These are phyloP conservation scores for Limanda limanda DNA, from an alignment of 2,113 vertebrate genomes.

Conservation along the genomic window DNA sequence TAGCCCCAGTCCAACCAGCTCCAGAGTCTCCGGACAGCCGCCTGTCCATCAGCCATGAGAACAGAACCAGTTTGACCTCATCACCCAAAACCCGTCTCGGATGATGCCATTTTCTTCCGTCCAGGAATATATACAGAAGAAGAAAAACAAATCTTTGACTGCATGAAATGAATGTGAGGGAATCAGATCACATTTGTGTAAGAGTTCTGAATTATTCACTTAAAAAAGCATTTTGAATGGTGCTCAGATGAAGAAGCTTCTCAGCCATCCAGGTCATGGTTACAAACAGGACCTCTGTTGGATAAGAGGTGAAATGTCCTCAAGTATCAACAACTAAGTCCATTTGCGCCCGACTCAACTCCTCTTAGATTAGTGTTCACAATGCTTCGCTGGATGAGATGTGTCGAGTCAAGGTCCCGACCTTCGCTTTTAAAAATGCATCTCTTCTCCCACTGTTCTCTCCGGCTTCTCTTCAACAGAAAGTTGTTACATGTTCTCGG, in stretches of 20 bases:
- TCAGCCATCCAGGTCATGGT: neutral
- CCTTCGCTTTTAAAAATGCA: constrained; percentile 4
- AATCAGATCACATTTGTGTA: neutral
- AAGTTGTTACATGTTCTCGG: neutral
- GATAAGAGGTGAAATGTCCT: neutral
- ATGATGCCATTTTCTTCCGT: constrained; percentile 8
- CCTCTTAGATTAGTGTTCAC: neutral
- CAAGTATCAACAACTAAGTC: neutral
- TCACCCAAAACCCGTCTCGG: constrained; percentile 22
- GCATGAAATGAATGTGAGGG: constrained; percentile 8
- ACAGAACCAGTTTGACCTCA: constrained; percentile 41
- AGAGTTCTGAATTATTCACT: neutral
- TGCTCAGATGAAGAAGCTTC: neutral
- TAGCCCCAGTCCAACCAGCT: constrained; percentile 45
- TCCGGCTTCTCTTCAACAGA: neutral
- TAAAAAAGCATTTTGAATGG: neutral
- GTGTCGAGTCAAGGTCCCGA: neutral
- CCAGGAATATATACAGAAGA: constrained; percentile 10
- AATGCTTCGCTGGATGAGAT: neutral
- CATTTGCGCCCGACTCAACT: neutral
- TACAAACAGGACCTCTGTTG: neutral
- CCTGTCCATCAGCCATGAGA: constrained; percentile 33
- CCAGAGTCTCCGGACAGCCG: constrained; percentile 42
- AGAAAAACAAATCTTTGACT: neutral
- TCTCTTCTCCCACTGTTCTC: neutral